Conservation (phyloP, 2,797 vertebrate species). For the Acomys russatus region DNA sequence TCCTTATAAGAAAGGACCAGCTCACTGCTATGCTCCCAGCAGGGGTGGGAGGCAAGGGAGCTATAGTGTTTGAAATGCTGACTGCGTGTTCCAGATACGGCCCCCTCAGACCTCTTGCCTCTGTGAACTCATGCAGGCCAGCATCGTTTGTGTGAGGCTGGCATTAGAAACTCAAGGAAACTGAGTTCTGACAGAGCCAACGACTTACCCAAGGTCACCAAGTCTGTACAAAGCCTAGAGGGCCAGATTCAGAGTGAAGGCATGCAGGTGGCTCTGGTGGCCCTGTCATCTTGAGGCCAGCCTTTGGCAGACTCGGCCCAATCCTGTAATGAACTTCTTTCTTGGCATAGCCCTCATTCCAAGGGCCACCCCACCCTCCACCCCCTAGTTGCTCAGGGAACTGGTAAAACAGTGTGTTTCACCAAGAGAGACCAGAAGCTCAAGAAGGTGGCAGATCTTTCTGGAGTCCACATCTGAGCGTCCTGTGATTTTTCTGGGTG, state of each 20-base stretch:
- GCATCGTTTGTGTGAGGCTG: background rate
- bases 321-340: background rate
- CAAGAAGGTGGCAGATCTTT: background rate
- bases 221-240: background rate
- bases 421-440: background rate
- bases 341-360: background rate
- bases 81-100: background rate
- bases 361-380: background rate
- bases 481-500: background rate
- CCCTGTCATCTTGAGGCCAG: background rate
- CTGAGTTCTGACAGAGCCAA: background rate
- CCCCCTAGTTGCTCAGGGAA: background rate
- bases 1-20: conserved; percentile 25
- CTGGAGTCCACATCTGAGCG: background rate
- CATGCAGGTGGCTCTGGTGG: background rate
- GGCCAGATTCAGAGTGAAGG: background rate
- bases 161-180: background rate
- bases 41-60: background rate
- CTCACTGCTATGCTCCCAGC: background rate
- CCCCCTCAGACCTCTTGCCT: background rate
- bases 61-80: background rate
- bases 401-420: background rate
- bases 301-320: background rate
- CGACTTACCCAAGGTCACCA: conserved; percentile 53
- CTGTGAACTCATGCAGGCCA: background rate